Evolutionary conservation across 2,113 vertebrate species (phyloP).

Genomic region (Chlorocebus sabaeus): DNA sequence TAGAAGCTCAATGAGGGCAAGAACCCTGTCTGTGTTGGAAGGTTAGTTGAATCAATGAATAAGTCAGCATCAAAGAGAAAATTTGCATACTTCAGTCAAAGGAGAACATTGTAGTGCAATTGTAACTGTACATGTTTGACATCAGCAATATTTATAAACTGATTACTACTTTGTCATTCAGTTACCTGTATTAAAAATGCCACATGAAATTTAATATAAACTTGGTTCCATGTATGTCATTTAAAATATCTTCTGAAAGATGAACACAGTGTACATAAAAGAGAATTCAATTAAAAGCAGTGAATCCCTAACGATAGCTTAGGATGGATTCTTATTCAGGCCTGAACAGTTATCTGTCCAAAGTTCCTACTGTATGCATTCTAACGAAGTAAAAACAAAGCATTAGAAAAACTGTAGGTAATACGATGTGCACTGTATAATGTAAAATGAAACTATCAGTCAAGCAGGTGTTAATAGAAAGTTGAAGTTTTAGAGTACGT

Average conservation of each 20-base stretch:
- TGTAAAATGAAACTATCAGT: background rate
- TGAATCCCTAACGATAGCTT: background rate
- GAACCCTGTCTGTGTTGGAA: background rate
- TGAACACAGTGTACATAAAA: background rate
- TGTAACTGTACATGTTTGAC: background rate
- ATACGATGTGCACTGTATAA: background rate
- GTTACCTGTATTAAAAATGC: background rate
- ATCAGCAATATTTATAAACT: background rate
- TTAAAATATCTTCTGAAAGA: background rate
- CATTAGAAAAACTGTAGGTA: background rate
- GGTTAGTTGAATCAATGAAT: background rate
- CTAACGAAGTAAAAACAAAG: slow-evolving; percentile 36
- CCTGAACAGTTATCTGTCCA: background rate
- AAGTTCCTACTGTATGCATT: background rate
- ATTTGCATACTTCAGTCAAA: background rate
- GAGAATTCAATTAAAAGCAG: background rate
- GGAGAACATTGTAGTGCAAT: background rate
- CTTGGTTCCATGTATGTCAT: background rate
- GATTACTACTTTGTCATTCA: background rate
- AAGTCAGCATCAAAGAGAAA: slow-evolving; percentile 8
- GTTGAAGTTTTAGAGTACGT: background rate
- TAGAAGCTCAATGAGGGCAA: background rate
- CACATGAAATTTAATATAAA: slow-evolving; percentile 1
- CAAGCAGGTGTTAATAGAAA: background rate
- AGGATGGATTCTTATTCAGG: background rate